Evolutionary conservation across 1,140 invertebrate species (phyloP).

Genomic region (Dinoponera quadriceps): DNA sequence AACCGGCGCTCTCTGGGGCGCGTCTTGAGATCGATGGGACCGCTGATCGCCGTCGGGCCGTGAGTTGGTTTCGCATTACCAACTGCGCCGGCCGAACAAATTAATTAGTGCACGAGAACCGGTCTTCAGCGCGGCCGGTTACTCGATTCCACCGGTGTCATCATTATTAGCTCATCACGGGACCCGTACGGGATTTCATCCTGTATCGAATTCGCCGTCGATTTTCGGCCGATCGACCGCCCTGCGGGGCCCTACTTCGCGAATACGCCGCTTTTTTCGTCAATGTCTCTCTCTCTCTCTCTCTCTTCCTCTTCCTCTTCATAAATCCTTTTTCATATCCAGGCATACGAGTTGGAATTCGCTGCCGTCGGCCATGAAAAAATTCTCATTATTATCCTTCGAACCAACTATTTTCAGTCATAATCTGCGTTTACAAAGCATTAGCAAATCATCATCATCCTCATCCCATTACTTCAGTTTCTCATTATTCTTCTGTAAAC

Average conservation of each 20-base stretch:
- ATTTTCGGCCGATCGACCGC: background rate
- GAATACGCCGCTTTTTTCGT: background rate
- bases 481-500: no score
- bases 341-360: no score
- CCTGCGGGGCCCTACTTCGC: background rate
- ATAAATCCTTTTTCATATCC: no score
- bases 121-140: background rate
- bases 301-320: background rate
- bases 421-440: no score
- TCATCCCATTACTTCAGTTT: no score
- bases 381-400: no score
- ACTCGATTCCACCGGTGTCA: background rate
- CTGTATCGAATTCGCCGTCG: background rate
- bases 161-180: slow-evolving; percentile 13
- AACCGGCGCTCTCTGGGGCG: background rate
- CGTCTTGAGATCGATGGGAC: slow-evolving; percentile 1
- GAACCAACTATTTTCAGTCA: no score
- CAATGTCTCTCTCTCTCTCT: background rate
- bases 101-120: background rate
- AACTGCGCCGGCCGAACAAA: background rate
- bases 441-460: no score
- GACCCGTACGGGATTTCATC: background rate
- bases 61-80: background rate
- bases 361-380: no score
- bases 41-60: background rate